phyloP scores from a whole-genome alignment of 2,113 vertebrate genomes.

The Platycercus adscitus region DNA sequence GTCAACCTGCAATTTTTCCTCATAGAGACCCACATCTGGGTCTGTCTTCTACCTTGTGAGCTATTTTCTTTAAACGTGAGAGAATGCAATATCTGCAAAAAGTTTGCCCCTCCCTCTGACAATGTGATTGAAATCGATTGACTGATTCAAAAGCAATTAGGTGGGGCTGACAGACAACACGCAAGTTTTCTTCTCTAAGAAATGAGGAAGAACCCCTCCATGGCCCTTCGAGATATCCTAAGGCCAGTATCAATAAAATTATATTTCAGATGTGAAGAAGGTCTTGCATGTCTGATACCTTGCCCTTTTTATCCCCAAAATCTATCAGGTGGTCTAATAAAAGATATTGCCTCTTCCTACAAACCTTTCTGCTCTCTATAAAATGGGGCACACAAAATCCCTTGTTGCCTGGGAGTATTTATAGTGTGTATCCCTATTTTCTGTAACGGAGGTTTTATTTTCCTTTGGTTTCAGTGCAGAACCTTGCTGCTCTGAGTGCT shows the following conservation, averaged over 20 bases:
- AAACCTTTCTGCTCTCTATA: background rate
- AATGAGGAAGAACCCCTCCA: background rate
- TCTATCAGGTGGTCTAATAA: slow-evolving; percentile 20
- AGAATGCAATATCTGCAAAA: slow-evolving; percentile 51
- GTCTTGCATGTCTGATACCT: background rate
- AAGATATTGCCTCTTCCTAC: background rate
- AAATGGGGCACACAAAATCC: background rate
- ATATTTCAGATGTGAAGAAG: slow-evolving; percentile 28
- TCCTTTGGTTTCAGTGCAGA: background rate
- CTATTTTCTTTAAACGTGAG: slow-evolving; percentile 51
- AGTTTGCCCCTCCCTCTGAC: slow-evolving; percentile 33
- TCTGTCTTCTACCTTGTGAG: slow-evolving; percentile 41
- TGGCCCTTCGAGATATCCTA: background rate
- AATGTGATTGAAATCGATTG: slow-evolving; percentile 60
- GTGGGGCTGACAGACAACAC: slow-evolving; percentile 28
- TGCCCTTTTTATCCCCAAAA: background rate
- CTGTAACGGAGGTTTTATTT: background rate
- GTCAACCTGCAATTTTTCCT: slow-evolving; percentile 13
- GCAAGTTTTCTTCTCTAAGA: slow-evolving; percentile 31
- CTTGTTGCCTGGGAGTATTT: background rate
- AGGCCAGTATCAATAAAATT: slow-evolving; percentile 42
- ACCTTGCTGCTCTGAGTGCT: background rate
- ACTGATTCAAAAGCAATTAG: slow-evolving; percentile 65
- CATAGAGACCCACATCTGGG: background rate
- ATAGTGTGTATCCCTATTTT: background rate